Evolutionary conservation across 2,888 invertebrate genomes (phyloP).

Genomic region (Physocephala rufipes): DNA sequence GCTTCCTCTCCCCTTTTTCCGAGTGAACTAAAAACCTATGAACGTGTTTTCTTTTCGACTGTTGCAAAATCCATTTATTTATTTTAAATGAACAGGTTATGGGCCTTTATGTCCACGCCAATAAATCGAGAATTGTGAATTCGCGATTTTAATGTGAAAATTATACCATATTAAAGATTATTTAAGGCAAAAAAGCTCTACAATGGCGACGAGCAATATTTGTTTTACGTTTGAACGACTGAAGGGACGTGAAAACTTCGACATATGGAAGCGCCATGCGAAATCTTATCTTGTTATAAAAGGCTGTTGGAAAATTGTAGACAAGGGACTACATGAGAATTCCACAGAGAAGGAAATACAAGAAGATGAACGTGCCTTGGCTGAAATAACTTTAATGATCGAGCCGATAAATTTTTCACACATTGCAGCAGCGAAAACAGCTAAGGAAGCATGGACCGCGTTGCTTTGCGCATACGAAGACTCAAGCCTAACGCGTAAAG

Average conservation of each 20-base stretch:
- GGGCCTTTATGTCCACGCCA: slow-evolving; percentile 5
- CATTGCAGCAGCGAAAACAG: slow-evolving; percentile 27
- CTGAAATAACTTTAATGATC: slow-evolving; percentile 11
- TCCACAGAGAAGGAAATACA: background rate
- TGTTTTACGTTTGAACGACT: slow-evolving; percentile 27
- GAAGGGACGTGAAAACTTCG: slow-evolving; percentile 40
- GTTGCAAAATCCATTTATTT: no score
- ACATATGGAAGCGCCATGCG: slow-evolving; percentile 53
- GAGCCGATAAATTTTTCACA: slow-evolving; percentile 10
- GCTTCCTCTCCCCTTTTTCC: no score
- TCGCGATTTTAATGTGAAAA: slow-evolving; percentile 39
- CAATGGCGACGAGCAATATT: background rate
- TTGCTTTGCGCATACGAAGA: slow-evolving; percentile 43
- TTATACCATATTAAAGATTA: slow-evolving; percentile 15
- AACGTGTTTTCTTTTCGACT: no score
- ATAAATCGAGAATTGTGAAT: background rate
- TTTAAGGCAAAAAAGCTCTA: no score
- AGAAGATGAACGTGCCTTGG: background rate
- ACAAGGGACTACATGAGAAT: slow-evolving; percentile 20
- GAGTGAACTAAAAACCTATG: no score
- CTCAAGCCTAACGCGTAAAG: slow-evolving; percentile 40
- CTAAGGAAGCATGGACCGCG: slow-evolving; percentile 43
- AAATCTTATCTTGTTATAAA: slow-evolving; percentile 40
- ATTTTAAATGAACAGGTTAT: no score
- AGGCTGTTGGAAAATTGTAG: slow-evolving; percentile 36